Evolutionary conservation across 2,888 invertebrate species (phyloP), one percentile per base, ranked within the genome.

Genomic region (Oligia strigilis): DNA sequence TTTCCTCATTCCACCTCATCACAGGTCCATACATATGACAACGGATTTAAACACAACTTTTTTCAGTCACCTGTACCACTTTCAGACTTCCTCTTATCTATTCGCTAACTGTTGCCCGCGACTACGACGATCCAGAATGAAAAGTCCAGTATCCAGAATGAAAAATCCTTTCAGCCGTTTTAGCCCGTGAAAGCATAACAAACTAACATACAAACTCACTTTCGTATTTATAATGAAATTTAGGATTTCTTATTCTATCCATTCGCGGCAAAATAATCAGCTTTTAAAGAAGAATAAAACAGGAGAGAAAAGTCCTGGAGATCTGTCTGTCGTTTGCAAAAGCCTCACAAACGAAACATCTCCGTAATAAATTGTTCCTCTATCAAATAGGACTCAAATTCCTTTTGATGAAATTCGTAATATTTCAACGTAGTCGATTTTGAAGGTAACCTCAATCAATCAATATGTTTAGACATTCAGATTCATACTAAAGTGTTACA

Each of bases 311-410:
- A 19, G 29, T 0, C 23, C 4, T 67, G 0, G 1, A 40, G n/a
- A 46, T 29, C 8, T 65, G 17, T 66, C 23, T 81, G 36, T 69
- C 62, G 17, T 29, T 40, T 40, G 14, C 46, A 64, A 71, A 71
- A 80, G n/a, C 58, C 52, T 65, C 14, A 58, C 72, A 46, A 19
- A 67, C 71, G 58, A 71, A 75, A 49, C 40, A 40, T 74, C 69
- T 78, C 43, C 17, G 43, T 87, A 84, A 84, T 66, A 65, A 72
- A 87, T 88, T 87, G 84, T 64, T 65, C 2, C 17, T 74, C 19
- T 46, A 67, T 72, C 73, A 72, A 75, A 76, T 23, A 49, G 1
- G 77, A 82, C 87, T 69, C 17, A 70, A 79, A 65, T 78, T 82
- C 80, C 58, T 72, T 70, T 75, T 60, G 65, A 79, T 79, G 74